These are phyloP conservation scores for Crocodylus rhombifer DNA, from an alignment of 2,797 vertebrate species.

Conservation along the genomic window DNA sequence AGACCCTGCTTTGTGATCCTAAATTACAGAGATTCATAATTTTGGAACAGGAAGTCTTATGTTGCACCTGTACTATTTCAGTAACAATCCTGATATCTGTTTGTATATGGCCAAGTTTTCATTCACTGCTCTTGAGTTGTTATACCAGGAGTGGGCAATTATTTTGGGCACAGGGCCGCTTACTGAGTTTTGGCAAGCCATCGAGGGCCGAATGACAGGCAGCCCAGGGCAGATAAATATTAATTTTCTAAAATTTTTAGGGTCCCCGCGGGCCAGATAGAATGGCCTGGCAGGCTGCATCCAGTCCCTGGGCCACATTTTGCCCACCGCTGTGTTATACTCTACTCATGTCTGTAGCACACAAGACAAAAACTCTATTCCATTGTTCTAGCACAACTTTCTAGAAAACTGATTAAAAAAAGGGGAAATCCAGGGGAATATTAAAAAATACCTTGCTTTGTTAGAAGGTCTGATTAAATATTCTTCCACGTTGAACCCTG, in stretches of 20 bases:
- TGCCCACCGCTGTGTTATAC: neutral
- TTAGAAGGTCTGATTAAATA: slow-evolving; percentile 66
- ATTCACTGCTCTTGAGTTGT: neutral
- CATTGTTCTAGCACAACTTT: neutral
- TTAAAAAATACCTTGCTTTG: slow-evolving; percentile 72
- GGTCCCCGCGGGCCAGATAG: no score
- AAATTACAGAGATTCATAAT: neutral
- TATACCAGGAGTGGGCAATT: neutral
- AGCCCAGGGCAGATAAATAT: no score
- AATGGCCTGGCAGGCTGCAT: no score
- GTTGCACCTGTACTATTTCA: neutral
- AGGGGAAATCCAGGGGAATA: neutral
- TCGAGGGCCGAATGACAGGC: no score
- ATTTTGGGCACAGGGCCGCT: no score
- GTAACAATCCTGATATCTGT: neutral
- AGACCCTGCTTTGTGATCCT: neutral
- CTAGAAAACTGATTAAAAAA: neutral
- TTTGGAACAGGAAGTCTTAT: neutral
- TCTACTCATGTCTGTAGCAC: no score
- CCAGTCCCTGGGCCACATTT: no score
- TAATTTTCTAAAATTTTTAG: no score
- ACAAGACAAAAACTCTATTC: neutral
- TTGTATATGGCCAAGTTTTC: neutral
- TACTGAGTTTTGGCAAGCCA: no score
- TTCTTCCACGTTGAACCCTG: slow-evolving; percentile 74